Percentiles rank a stretch among this genome's conserved stretches.
phyloP scores from a whole-genome alignment of 2,113 vertebrate genomes.

The Zapus hudsonius region DNA sequence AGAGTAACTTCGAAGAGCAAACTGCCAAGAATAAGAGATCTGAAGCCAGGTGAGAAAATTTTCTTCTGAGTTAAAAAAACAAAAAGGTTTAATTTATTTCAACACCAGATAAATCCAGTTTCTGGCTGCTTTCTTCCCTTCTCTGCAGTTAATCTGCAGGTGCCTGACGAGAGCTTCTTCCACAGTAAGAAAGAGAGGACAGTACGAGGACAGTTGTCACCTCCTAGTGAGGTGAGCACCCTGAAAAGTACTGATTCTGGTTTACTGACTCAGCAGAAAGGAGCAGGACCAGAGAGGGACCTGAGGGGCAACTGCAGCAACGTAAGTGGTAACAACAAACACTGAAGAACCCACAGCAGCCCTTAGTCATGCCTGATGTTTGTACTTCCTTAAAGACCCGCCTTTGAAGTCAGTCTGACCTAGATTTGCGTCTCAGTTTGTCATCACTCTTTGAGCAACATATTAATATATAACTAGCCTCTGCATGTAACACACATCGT shows the following conservation, averaged over 20 bases:
- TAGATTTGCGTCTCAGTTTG: neutral
- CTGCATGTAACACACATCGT: neutral
- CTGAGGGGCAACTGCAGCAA: neutral
- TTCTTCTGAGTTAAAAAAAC: neutral
- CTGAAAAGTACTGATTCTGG: neutral
- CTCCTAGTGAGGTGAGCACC: neutral
- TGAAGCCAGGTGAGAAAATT: neutral
- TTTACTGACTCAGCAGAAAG: neutral
- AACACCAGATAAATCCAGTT: neutral
- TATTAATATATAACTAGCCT: neutral
- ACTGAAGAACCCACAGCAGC: neutral
- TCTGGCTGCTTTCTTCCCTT: neutral
- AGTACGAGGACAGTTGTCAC: neutral
- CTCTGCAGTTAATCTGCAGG: neutral
- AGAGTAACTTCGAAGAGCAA: neutral
- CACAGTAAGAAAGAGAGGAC: neutral
- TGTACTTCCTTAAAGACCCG: neutral
- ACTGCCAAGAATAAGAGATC: neutral
- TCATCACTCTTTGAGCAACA: neutral
- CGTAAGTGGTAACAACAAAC: neutral
- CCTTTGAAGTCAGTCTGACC: slow-evolving; percentile 38
- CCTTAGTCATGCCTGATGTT: neutral
- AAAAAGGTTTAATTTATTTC: neutral
- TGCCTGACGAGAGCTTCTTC: neutral
- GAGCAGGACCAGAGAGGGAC: neutral